phyloP scores from a whole-genome alignment of 1,140 invertebrate species.

The Sinonovacula constricta region DNA sequence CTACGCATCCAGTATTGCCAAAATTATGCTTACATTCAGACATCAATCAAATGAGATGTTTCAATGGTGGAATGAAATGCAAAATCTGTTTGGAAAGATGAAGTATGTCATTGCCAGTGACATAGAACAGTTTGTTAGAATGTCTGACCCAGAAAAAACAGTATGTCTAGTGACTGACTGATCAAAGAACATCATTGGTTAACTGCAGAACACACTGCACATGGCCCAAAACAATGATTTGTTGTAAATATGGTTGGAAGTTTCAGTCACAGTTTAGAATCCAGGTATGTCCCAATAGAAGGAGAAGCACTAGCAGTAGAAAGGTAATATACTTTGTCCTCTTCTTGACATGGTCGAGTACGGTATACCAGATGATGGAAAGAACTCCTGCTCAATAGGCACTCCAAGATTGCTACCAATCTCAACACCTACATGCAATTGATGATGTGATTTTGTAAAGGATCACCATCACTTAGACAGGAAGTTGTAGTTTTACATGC shows the following conservation, averaged over 20 bases:
- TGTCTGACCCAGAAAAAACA: slow-evolving; percentile 45
- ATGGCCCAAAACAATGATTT: slow-evolving; percentile 13
- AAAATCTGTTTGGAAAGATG: slow-evolving; percentile 42
- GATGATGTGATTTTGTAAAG: too few relatives aligned
- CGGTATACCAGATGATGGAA: too few relatives aligned
- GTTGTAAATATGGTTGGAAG: slow-evolving; percentile 38
- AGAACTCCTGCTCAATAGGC: too few relatives aligned
- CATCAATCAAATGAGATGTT: slow-evolving; percentile 41
- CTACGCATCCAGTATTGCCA: too few relatives aligned
- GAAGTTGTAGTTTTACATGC: too few relatives aligned
- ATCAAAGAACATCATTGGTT: slow-evolving; percentile 42
- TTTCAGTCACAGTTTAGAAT: slow-evolving; percentile 56
- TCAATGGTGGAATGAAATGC: slow-evolving; percentile 20
- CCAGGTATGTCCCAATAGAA: slow-evolving; percentile 55
- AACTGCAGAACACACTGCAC: slow-evolving; percentile 37
- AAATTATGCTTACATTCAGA: slow-evolving; percentile 49
- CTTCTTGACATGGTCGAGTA: slow-evolving; percentile 51
- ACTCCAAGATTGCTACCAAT: too few relatives aligned
- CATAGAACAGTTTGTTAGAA: slow-evolving; percentile 49
- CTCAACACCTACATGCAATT: too few relatives aligned
- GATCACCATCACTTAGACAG: too few relatives aligned
- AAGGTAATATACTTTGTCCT: too few relatives aligned
- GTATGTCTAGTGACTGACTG: slow-evolving; percentile 51
- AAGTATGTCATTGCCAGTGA: slow-evolving; percentile 9
- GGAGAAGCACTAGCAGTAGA: slow-evolving; percentile 59